Base-by-base conservation (phyloP, 2,113 vertebrate genomes). In the Amphilophus citrinellus region DNA sequence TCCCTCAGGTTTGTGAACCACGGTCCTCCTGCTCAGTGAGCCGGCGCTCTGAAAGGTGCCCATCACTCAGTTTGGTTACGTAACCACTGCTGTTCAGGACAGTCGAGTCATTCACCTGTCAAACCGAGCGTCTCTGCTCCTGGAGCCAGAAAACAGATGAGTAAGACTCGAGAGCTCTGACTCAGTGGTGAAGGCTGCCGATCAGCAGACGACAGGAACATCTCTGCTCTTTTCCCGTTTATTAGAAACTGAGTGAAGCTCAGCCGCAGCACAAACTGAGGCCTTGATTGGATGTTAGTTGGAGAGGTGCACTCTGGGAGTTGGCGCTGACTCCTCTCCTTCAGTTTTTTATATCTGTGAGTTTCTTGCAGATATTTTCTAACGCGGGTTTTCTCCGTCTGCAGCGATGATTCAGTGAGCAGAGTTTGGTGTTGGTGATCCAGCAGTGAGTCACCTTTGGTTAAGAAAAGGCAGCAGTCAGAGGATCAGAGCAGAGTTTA, bases 71-170 rank as follows among this genome's bases (percentile, higher is more conserved):
- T 56, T 73, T 56, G 27, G 60, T 85, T 81, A 56, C 6, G 13
- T 81, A 82, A 82, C 0, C 0, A 4, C 35, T 1, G 13, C 10
- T 30, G 44, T 42, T 22, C 13, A 0, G 65, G 7, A 61, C 58
- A 2, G 27, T n/a, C 15, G 50, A 85, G 47, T 76, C 30, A 17
- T 5, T 85, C 77, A 81, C 71, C 84, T 85, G 84, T 85, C 84
- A 66, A 6, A 5, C 17, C 5, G 27, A 47, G 68, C 18, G 3
- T 47, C 44, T 1, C 63, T 62, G 18, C 58, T 63, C 11, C 68
- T 6, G 2, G 6, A 76, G 57, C 35, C 57, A 32, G 24, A 39
- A 10, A 66, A 42, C 71, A 61, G 56, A 68, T 61, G 78, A 85
- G 27, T 85, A 60, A 80, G 84, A 81, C 78, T 53, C 11, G 1